These are phyloP conservation scores for Hozukius guyotensis DNA, from an alignment of 2,797 vertebrate species.

Conservation along the genomic window DNA sequence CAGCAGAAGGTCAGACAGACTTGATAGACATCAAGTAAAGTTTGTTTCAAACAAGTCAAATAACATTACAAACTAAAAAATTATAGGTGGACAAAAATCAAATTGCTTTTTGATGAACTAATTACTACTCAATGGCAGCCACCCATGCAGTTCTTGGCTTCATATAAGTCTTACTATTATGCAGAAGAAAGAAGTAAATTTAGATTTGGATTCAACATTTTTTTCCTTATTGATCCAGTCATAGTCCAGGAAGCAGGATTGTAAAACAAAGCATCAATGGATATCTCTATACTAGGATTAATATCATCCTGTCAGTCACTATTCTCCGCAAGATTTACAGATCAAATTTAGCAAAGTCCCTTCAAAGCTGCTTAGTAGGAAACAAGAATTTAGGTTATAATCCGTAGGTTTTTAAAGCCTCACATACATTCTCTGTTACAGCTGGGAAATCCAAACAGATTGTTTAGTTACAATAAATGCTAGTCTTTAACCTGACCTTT, in stretches of 20 bases:
- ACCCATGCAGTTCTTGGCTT: background rate
- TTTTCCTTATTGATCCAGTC: background rate
- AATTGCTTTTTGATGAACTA: background rate
- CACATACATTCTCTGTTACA: slow-evolving; percentile 15
- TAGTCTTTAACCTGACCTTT: slow-evolving; percentile 8
- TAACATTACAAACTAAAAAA: background rate
- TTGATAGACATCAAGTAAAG: background rate
- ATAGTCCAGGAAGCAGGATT: background rate
- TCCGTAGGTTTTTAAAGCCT: slow-evolving; percentile 40
- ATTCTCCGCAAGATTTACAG: slow-evolving; percentile 51
- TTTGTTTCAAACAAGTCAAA: background rate
- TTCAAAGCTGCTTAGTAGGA: slow-evolving; percentile 65
- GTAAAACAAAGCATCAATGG: background rate
- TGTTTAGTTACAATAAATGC: slow-evolving; percentile 9
- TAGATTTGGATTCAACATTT: background rate
- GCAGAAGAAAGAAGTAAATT: background rate
- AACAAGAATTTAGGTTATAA: slow-evolving; percentile 56
- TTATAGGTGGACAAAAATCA: background rate
- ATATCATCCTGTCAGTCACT: slow-evolving; percentile 21
- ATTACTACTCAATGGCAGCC: background rate
- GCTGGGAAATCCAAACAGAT: slow-evolving; percentile 27
- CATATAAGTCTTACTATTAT: background rate
- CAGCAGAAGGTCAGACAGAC: background rate
- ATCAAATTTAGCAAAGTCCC: slow-evolving; percentile 43
- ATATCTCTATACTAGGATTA: slow-evolving; percentile 29